Base-by-base conservation (phyloP, 2,797 vertebrate genomes). In the Caiman crocodilus region DNA sequence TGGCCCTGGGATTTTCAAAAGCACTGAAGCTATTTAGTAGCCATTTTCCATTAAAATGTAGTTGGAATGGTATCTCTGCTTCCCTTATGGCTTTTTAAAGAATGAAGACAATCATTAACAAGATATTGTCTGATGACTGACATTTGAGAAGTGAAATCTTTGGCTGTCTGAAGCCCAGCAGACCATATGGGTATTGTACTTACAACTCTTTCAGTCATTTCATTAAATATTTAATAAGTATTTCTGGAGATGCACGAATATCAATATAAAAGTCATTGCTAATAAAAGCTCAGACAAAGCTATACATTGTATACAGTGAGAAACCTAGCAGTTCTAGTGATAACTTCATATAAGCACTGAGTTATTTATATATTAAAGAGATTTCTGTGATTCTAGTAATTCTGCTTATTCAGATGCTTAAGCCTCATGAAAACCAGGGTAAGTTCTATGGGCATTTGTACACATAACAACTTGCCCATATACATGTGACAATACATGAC, bases 21-120 rank as follows among this genome's bases (percentile, higher is more conserved):
- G 73, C 87, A 95, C 78, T 88, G 94, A 63, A 84, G 82, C 64
- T 78, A 93, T 95, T 96, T 94, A 90, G 35, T 65, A 94, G 87
- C 50, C 89, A 90, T 93, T 95, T 94, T 86, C 60, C 90, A 91
- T 92, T 89, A 90, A 93, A 87, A 69, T 55, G 74, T 58, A 74
- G 56, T 86, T 94, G 83, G 88, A 88, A 92, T 88, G 93, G 82
- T 14, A 76, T 93, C 59, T 89, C 81, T 82, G 86, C 77, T 58
- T 94, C 80, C 81, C 91, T 78, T 77, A 92, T 42, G 58, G 90
- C 93, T 76, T 93, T 93, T 96, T 56, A 92, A 84, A 95, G 89
- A 91, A 92, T 61, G 80, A 94, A 89, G 82, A 42, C 94, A 96
- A 91, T 94, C 94, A 95, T 96, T 96, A 95, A 94, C 95, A 94